Base-by-base conservation (phyloP, 2,113 vertebrate genomes). In the Cebidichthys violaceus region DNA sequence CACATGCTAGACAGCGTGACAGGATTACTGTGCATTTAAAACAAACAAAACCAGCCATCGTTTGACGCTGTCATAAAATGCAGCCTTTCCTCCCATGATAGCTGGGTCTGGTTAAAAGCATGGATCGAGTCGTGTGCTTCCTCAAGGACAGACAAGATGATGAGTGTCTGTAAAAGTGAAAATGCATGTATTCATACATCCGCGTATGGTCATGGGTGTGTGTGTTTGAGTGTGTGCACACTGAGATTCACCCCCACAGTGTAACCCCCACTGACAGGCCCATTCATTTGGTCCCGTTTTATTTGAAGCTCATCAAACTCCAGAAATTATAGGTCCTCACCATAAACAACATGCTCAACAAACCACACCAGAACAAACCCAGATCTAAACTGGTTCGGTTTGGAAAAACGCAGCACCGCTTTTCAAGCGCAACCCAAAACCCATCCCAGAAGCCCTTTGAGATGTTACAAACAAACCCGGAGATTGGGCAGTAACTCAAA, bases 321-420 rank as follows among this genome's bases (percentile, higher is more conserved):
- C 89, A 94, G 84, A 94, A 94, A 95, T 91, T 89, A 93, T 86
- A 93, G 91, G 90, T 74, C 85, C 81, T 89, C 87, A 93, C 93
- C 92, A 94, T 95, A 94, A 95, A 95, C 94, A 95, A 93, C 94
- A 95, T 93, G 90, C 94, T 94, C 84, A 84, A 89, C 86, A 90
- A 94, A 95, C 95, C 95, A 94, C 95, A 95, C 88, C 89, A 94
- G 90, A 93, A 94, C 91, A 92, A 93, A 89, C 89, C 88, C 66
- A 85, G 92, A 89, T 79, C 84, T 85, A 61, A 92, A 91, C 93
- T 74, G 79, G 70, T 77, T 61, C n/a, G 57, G 60, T 70, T 9
- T 66, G 78, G 55, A 86, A 81, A 76, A 88, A 81, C 18, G 20
- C 67, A 18, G 50, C 68, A 17, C 43, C 41, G 70, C 81, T 83